A percentile compares a stretch with the other conserved stretches of the same genome.
These are phyloP conservation scores for Dugesia japonica DNA, from an alignment of 2,888 invertebrate genomes.

Conservation along the genomic window DNA sequence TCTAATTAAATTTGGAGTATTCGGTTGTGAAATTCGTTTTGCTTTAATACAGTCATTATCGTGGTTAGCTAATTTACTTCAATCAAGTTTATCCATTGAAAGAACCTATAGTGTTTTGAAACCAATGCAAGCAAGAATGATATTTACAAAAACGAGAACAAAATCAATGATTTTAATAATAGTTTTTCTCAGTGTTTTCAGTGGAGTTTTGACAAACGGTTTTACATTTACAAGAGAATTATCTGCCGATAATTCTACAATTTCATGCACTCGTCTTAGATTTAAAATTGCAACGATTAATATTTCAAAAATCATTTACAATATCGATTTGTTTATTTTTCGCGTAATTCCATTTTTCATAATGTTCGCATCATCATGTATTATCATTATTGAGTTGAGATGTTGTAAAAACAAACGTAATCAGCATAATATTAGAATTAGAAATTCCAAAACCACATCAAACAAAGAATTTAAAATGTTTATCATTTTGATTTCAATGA, in stretches of 20 bases:
- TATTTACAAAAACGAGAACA: not conserved
- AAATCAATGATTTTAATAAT: not conserved
- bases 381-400: not conserved
- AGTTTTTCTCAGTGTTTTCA: not conserved
- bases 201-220: not conserved
- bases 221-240: not conserved
- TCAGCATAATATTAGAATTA: not conserved
- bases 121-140: not conserved
- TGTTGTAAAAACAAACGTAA: not conserved
- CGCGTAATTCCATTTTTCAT: not conserved
- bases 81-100: slow-evolving; percentile 4
- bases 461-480: not conserved
- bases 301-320: not conserved
- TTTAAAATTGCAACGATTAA: not conserved
- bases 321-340: slow-evolving; percentile 20
- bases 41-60: not conserved
- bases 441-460: not conserved
- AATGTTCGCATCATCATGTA: not conserved
- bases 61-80: not conserved
- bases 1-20: not conserved
- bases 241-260: not conserved
- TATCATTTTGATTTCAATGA: not conserved
- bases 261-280: not conserved
- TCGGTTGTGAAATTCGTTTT: slow-evolving; percentile 6
- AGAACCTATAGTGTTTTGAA: not conserved